Base-by-base conservation (phyloP, 1,140 invertebrate species). In the Hesperophylax magnus region DNA sequence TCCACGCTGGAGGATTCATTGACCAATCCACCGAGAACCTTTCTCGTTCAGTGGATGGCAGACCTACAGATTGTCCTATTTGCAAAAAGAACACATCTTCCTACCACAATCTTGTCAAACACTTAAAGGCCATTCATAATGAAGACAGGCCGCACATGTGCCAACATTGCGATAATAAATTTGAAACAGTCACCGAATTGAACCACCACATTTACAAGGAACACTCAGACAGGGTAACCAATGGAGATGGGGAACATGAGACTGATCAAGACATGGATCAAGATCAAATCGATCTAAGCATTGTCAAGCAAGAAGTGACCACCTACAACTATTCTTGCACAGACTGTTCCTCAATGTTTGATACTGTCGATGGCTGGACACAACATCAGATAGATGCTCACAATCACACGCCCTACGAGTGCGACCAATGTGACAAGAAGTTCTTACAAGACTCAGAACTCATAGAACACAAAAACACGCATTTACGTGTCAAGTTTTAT, bases 401-500 rank as follows among this genome's bases (percentile, higher is more conserved):
- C 76, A 88, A 91, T 67, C 88, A 90, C 83, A 85, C 88, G 5
- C 89, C 89, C n/a, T 89, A 90, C 72, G 90, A 89, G 67, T 94
- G 93, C 65, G 89, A 91, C 14, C 91, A 94, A 11, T 94, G 93
- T 80, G 91, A 92, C 11, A 91, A 92, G 83, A 90, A 90, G 58
- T 94, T 94, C 84, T 85, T 90, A 31, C 90, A 92, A 15, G 90
- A 91, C 20, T 87, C 87, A 0, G 92, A 93, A 76, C 86, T 93
- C 6, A 89, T 90, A 0, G 92, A 94, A 81, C 93, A 94, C 84
- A 92, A 92, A 60, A 93, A 92, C 83, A 89, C 92, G 2, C 93
- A 94, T 86, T 87, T 93, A 24, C 92, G 93, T 82, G 89, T 93
- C 2, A 93, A 94, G 84, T 91, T 93, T 24, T 93, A 92, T 77